Evolutionary conservation across 2,113 vertebrate species (phyloP).

Genomic region (Fregata magnificens): DNA sequence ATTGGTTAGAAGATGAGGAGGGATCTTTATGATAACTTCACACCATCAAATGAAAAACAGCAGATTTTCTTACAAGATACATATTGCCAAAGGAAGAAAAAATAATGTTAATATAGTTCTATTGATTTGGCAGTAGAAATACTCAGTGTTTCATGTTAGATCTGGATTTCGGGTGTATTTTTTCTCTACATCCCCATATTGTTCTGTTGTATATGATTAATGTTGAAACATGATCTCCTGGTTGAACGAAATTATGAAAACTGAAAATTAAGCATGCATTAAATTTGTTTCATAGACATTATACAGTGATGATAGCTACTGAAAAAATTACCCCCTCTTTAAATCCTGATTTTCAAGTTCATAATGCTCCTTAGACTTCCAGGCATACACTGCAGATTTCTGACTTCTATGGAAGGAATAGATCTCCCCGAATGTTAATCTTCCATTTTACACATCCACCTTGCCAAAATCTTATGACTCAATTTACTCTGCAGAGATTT

Average conservation of each 20-base stretch:
- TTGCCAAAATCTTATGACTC: conserved; percentile 3
- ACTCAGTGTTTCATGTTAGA: background rate
- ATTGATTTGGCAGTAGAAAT: background rate
- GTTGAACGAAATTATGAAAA: background rate
- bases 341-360: background rate
- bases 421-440: background rate
- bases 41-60: background rate
- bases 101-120: background rate
- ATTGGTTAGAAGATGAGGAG: background rate
- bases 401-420: background rate
- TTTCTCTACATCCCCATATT: background rate
- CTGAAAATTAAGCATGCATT: background rate
- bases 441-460: background rate
- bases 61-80: background rate
- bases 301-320: background rate
- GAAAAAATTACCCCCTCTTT: background rate
- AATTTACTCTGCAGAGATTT: background rate
- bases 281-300: background rate
- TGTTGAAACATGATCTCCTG: background rate
- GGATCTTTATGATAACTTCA: background rate
- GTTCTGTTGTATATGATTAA: background rate
- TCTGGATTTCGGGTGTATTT: background rate
- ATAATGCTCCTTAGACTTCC: background rate
- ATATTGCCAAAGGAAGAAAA: background rate
- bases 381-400: background rate